A percentile compares a stretch with the other conserved stretches of the same genome.
Evolutionary conservation across 2,113 vertebrate genomes (phyloP).

Genomic region (Procavia capensis): DNA sequence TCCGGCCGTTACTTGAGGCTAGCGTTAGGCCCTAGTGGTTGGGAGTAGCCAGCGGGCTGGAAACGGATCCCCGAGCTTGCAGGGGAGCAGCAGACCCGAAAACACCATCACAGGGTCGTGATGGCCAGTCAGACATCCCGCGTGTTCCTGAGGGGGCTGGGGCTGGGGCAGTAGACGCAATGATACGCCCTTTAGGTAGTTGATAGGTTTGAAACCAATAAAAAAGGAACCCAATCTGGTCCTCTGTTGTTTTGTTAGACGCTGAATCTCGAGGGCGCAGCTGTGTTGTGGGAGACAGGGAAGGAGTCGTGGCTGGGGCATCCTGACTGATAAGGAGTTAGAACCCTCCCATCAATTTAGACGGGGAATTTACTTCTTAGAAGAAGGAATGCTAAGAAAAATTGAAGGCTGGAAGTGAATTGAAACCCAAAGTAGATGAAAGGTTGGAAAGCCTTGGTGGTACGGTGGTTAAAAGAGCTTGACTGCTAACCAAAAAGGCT

Average conservation of each 20-base stretch:
- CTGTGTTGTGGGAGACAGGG: not conserved
- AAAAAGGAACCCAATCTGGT: not conserved
- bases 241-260: not conserved
- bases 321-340: not conserved
- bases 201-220: not conserved
- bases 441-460: no score
- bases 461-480: no score
- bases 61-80: not conserved
- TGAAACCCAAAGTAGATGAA: not conserved
- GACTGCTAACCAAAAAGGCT: no score
- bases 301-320: no score
- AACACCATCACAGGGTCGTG: not conserved
- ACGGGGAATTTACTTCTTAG: not conserved
- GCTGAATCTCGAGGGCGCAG: not conserved
- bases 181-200: rapidly evolving
- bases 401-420: rapidly evolving
- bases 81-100: not conserved
- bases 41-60: not conserved
- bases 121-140: not conserved
- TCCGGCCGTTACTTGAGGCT: not conserved
- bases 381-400: not conserved
- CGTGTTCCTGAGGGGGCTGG: not conserved
- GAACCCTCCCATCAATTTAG: not conserved
- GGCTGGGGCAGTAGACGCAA: rapidly evolving
- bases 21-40: not conserved